phyloP scores from a whole-genome alignment of 2,888 invertebrate species.

The Maniola hyperantus region DNA sequence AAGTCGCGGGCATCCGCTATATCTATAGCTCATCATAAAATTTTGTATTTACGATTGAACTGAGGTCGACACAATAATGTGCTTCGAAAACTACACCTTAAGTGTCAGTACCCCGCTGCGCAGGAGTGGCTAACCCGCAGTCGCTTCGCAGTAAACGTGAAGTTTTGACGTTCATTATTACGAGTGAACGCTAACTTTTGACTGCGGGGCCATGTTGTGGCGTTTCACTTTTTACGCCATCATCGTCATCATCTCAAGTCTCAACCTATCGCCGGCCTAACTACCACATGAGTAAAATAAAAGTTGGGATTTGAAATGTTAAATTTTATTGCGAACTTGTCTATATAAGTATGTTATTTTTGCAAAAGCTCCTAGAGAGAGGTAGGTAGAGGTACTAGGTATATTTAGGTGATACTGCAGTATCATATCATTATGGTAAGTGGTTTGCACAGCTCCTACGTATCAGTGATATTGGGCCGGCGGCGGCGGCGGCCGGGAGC shows the following conservation, averaged over 20 bases:
- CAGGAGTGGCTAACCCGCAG: constrained; percentile 37
- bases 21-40: too few relatives aligned
- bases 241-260: too few relatives aligned
- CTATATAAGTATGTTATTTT: too few relatives aligned
- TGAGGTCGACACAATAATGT: not conserved
- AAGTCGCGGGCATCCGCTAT: too few relatives aligned
- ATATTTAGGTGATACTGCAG: not conserved
- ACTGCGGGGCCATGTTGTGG: constrained; percentile 11
- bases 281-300: too few relatives aligned
- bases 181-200: constrained; percentile 6
- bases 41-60: too few relatives aligned
- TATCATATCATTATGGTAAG: not conserved
- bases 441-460: not conserved
- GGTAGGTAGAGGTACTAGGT: too few relatives aligned
- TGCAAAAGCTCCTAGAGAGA: not conserved
- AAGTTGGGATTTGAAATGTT: too few relatives aligned
- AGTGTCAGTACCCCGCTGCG: constrained; percentile 41
- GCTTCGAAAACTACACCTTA: constrained; percentile 6
- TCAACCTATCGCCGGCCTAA: too few relatives aligned
- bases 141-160: constrained; percentile 42
- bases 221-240: constrained; percentile 12
- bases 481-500: too few relatives aligned
- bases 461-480: constrained; percentile 45
- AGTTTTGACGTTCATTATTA: constrained; percentile 48
- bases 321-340: too few relatives aligned